A percentile compares a stretch with the other conserved stretches of the same genome.
phyloP scores from a whole-genome alignment of 2,888 invertebrate species.

The Salticus scenicus region DNA sequence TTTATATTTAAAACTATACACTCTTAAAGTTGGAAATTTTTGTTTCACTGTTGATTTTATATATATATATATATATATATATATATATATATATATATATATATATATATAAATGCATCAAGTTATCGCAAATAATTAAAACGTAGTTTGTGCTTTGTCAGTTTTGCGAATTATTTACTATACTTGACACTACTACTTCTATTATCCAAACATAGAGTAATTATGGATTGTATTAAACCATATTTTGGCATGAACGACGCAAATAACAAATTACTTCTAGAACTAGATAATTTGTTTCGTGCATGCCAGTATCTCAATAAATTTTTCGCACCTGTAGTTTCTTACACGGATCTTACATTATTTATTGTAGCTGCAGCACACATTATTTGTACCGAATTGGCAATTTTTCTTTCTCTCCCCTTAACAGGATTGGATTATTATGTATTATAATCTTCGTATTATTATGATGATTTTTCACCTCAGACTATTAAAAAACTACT shows the following conservation, averaged over 20 bases:
- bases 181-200: neutral
- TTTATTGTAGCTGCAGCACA: neutral
- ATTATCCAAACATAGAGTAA: neutral
- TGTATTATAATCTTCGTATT: too few relatives aligned
- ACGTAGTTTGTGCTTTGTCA: neutral
- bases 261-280: neutral
- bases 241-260: neutral
- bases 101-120: too few relatives aligned
- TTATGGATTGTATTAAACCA: neutral
- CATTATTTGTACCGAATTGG: neutral
- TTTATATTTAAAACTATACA: too few relatives aligned
- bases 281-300: neutral
- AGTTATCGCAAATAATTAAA: too few relatives aligned
- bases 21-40: too few relatives aligned
- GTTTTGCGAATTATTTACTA: neutral
- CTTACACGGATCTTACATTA: neutral
- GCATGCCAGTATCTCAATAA: neutral
- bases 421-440: too few relatives aligned
- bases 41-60: too few relatives aligned
- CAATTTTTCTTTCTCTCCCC: too few relatives aligned
- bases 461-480: too few relatives aligned
- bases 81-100: too few relatives aligned
- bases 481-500: too few relatives aligned
- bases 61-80: too few relatives aligned
- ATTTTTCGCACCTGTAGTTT: neutral